These are phyloP conservation scores for Tamias sibiricus DNA, from an alignment of 2,113 vertebrate species.

Conservation along the genomic window DNA sequence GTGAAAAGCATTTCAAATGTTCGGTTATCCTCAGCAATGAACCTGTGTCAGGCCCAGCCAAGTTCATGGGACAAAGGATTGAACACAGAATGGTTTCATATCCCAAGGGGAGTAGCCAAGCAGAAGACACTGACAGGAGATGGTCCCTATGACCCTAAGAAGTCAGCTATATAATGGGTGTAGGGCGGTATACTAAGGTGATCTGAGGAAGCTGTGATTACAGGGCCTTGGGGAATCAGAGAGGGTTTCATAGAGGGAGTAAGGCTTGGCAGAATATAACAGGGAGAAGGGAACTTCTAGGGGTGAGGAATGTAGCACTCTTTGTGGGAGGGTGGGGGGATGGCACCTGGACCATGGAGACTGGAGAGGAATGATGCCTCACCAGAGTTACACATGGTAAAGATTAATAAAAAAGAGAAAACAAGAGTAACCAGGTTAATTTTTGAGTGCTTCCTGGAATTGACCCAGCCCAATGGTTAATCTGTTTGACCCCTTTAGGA, in stretches of 20 bases:
- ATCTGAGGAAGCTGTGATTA: not conserved
- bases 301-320: not conserved
- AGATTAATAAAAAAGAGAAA: constrained; percentile 75
- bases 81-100: not conserved
- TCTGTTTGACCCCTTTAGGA: constrained; percentile 50
- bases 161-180: not conserved
- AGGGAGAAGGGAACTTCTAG: not conserved
- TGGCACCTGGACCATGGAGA: not conserved
- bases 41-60: not conserved
- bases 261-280: not conserved
- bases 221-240: not conserved
- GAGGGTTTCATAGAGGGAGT: not conserved
- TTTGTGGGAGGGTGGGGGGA: not conserved
- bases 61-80: not conserved
- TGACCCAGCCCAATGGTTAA: constrained; percentile 70
- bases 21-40: not conserved
- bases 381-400: constrained; percentile 48
- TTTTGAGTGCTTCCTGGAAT: constrained; percentile 74
- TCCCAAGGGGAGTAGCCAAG: not conserved
- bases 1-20: not conserved
- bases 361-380: not conserved
- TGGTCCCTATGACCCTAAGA: not conserved
- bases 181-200: not conserved
- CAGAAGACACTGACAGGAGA: not conserved
- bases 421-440: constrained; percentile 68